These are phyloP conservation scores for Trinorchestia longiramus DNA, from an alignment of 1,140 invertebrate genomes.

Conservation along the genomic window DNA sequence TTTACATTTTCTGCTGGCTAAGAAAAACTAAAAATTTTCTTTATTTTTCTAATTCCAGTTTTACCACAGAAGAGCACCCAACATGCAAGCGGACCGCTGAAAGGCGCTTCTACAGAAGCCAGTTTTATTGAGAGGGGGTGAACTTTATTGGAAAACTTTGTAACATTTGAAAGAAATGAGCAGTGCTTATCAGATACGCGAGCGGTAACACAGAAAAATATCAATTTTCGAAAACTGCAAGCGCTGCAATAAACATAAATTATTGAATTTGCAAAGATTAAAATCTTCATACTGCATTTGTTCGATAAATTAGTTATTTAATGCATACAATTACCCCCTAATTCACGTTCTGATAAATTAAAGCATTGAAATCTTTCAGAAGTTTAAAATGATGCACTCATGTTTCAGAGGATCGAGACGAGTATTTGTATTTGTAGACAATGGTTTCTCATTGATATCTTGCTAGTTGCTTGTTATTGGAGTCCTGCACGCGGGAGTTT, in stretches of 20 bases:
- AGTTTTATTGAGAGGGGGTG: not conserved
- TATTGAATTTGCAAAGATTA: not conserved
- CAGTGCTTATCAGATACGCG: not conserved
- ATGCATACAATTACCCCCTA: not conserved
- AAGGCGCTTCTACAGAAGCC: not conserved
- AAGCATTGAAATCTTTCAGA: not conserved
- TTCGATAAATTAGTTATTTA: not conserved
- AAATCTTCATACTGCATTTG: not conserved
- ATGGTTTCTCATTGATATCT: not conserved
- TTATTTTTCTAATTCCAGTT: not conserved
- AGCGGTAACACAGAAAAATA: not conserved
- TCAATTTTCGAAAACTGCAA: not conserved
- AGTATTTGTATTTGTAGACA: not conserved
- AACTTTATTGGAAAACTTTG: not conserved
- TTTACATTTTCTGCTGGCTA: not conserved
- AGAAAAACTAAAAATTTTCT: not conserved
- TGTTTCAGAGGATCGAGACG: not conserved
- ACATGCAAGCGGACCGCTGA: not conserved
- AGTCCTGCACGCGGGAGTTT: not conserved
- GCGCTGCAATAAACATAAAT: not conserved
- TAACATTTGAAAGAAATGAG: not conserved
- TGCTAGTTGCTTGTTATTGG: not conserved
- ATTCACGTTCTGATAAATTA: not conserved
- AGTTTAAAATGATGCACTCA: not conserved
- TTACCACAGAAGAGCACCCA: not conserved